Evolutionary conservation across 2,113 vertebrate species (phyloP).

Genomic region (Gallinago media): DNA sequence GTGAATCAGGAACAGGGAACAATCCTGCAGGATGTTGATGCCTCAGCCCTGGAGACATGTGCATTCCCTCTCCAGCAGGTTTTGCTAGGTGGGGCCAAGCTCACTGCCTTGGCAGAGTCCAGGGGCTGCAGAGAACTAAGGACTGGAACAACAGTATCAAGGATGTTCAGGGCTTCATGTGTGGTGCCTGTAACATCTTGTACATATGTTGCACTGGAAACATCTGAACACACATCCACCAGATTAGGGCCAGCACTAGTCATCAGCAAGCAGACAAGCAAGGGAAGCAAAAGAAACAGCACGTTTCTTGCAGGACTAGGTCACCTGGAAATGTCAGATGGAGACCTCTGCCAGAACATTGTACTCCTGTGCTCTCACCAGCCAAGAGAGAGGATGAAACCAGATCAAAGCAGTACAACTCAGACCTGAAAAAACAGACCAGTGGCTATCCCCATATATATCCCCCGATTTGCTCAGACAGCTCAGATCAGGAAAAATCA

Average conservation of each 20-base stretch:
- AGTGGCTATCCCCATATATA: accelerated
- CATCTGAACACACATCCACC: neutral
- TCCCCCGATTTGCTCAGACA: accelerated
- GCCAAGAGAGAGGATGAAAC: neutral
- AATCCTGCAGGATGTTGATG: neutral
- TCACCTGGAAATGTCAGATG: neutral
- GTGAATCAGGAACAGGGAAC: neutral
- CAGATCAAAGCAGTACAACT: neutral
- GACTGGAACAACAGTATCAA: neutral
- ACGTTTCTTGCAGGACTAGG: neutral
- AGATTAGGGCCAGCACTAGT: accelerated
- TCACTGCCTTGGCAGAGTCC: accelerated
- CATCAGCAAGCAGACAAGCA: neutral
- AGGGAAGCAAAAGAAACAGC: neutral
- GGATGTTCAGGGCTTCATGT: accelerated
- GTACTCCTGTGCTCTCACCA: accelerated
- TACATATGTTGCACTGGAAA: accelerated
- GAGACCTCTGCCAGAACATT: neutral
- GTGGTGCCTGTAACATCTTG: too few relatives aligned
- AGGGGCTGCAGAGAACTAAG: neutral
- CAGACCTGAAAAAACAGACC: neutral
- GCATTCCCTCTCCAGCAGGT: neutral
- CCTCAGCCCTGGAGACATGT: accelerated
- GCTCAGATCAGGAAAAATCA: accelerated
- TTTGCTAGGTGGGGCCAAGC: accelerated